phyloP scores from a whole-genome alignment of 2,888 invertebrate species.

The Miltochrista miniata region DNA sequence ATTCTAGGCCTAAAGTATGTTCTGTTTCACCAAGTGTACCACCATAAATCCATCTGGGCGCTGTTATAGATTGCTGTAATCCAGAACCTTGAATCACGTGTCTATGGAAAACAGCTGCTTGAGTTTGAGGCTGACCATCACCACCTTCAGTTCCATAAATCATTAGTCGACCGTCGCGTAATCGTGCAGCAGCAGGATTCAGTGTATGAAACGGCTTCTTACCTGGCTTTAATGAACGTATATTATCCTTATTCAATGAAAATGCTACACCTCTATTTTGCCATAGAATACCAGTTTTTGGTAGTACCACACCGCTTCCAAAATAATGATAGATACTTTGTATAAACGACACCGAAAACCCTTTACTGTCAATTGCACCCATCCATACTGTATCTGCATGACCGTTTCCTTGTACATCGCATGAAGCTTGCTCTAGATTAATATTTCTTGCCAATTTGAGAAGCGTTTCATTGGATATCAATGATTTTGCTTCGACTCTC shows the following conservation, averaged over 20 bases:
- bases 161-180: slow-evolving; percentile 66
- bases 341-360: slow-evolving; percentile 74
- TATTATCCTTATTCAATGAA: slow-evolving; percentile 51
- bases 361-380: slow-evolving; percentile 72
- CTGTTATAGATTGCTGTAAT: slow-evolving; percentile 58
- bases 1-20: slow-evolving; percentile 56
- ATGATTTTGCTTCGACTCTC: slow-evolving; percentile 55
- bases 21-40: slow-evolving; percentile 37
- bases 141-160: slow-evolving; percentile 73
- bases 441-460: slow-evolving; percentile 57
- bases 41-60: slow-evolving; percentile 71
- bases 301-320: slow-evolving; percentile 70
- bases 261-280: slow-evolving; percentile 69
- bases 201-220: slow-evolving; percentile 73
- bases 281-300: slow-evolving; percentile 71
- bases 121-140: slow-evolving; percentile 73
- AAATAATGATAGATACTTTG: slow-evolving; percentile 68
- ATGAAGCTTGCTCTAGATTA: slow-evolving; percentile 45
- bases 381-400: slow-evolving; percentile 76
- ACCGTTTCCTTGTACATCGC: slow-evolving; percentile 46
- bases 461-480: slow-evolving; percentile 51
- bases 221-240: slow-evolving; percentile 60
- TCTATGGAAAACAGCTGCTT: slow-evolving; percentile 73
- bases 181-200: slow-evolving; percentile 66
- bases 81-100: slow-evolving; percentile 63